A percentile compares a stretch with the other conserved stretches of the same genome.
Evolutionary conservation across 2,888 invertebrate species (phyloP).

Genomic region (Agelastica alni): DNA sequence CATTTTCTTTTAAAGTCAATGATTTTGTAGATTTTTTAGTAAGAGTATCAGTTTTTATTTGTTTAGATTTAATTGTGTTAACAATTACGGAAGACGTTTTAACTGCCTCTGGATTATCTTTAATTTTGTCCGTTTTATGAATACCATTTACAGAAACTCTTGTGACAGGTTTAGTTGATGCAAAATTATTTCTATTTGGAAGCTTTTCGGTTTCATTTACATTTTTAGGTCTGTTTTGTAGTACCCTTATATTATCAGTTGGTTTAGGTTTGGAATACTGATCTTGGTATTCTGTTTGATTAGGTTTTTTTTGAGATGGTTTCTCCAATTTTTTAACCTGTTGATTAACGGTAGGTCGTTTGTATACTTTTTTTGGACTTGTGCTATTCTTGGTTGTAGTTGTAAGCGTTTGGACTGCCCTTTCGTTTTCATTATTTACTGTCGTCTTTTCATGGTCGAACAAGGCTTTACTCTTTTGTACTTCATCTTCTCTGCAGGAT

Average conservation of each 20-base stretch:
- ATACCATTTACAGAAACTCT: conserved; percentile 3
- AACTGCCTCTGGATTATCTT: conserved; percentile 34
- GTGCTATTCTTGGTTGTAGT: conserved; percentile 23
- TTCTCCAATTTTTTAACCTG: conserved; percentile 35
- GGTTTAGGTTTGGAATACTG: conserved; percentile 36
- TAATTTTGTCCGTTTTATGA: conserved; percentile 34
- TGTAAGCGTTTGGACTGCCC: conserved; percentile 18
- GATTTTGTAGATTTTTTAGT: conserved; percentile 35
- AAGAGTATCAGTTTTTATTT: conserved; percentile 40
- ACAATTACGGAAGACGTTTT: conserved; percentile 26
- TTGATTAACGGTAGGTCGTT: no score
- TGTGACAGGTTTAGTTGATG: not conserved
- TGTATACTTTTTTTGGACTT: conserved; percentile 17
- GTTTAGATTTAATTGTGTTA: not conserved
- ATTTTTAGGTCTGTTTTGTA: conserved; percentile 14
- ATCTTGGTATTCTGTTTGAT: conserved; percentile 37
- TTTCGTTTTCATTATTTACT: conserved; percentile 16
- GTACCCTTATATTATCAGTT: no score
- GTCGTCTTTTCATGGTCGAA: no score
- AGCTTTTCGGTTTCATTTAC: conserved; percentile 27
- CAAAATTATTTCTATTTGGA: conserved; percentile 3
- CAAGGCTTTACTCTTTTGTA: conserved; percentile 25
- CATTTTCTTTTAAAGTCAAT: conserved; percentile 32
- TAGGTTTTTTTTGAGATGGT: conserved; percentile 27
- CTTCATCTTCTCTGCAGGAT: conserved; percentile 47